Evolutionary conservation across 2,797 vertebrate species (phyloP), one percentile per base, ranked within the genome.

Genomic region (Phalloptychus januarius): DNA sequence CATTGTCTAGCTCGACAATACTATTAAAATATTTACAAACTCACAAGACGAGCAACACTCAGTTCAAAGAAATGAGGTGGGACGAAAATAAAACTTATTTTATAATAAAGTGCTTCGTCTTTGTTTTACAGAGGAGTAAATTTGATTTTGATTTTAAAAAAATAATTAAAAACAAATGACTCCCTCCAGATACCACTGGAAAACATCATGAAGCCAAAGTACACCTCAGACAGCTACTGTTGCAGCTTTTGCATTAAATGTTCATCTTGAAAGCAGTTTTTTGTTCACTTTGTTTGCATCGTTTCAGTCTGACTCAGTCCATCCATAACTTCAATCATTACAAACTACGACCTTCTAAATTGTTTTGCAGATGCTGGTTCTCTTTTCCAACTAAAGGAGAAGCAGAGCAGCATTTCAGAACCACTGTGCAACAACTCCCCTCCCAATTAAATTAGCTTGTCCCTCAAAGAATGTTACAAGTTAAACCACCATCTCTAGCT

Each of bases 261-360:
- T 15, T 5, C 4, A 58, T 58, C 33, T 63, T 20, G 15, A 18
- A 63, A 16, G 5, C 56, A 36, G 31, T 36, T 63, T 63, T 48
- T 48, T 48, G 8, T 25, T 67, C 63, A 67, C 36, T 40, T 42
- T 69, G n/a, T n/a, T n/a, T n/a, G 2, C 25, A 38, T 77, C 58
- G 46, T 1, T 18, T 63, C 81, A 85, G 65, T 65, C 45, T 28
- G 73, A 79, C 71, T 83, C 71, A 50, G 54, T 78, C 31, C 23
- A 77, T 79, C 58, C 76, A 50, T 78, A 83, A 25, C 6, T 18
- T 56, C 20, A 40, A 79, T 8, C 58, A 46, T 45, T 23, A 71
- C 69, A 46, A 76, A 79, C 50, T 13, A n/a, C 8, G 20, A 65
- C 31, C 1, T 20, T 12, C 11, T 77, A 79, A 87, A 69, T 83